Base-by-base conservation (phyloP, 2,113 vertebrate species). In the Leucopsar rothschildi region DNA sequence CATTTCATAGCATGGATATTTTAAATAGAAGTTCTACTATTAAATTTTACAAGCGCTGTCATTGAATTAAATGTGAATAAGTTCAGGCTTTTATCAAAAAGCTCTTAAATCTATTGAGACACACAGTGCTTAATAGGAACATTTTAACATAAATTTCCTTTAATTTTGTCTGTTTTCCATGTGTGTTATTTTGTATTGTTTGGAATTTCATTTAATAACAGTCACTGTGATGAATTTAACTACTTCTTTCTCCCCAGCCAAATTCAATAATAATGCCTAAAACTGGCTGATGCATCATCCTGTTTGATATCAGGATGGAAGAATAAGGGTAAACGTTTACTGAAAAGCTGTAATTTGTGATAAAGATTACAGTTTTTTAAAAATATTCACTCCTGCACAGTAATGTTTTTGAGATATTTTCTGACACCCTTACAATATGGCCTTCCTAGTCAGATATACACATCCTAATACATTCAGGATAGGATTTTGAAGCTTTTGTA, bases 191-290 rank as follows among this genome's bases (percentile, higher is more conserved):
- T 90, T 79, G 44, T 79, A 60, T 72, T 68, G 55, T 82, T 93
- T 90, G 64, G 47, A 70, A 93, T 90, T 91, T 83, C 39, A 75
- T 88, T 92, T 92, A 71, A 64, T 91, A 88, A 71, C 70, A 63
- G 45, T 92, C 80, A 76, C 80, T 80, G 64, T 73, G 83, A 61
- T 66, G 24, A 64, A 94, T 73, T 92, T 87, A 66, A 71, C n/a
- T 85, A 60, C 64, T 79, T 86, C 47, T 70, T 92, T 83, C 40
- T 93, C 42, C 53, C 37, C 49, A 70, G 80, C 53, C 73, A 81
- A 60, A 88, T 91, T 85, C 94, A 94, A 20, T 84, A 95, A 61
- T 87, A 89, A 69, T 73, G 28, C 66, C 53, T 82, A 49, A 91
- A 89, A 79, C n/a, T 68, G 63, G 59, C 65, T 83, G 42, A 40